phyloP scores from a whole-genome alignment of 2,888 invertebrate species.

The Eupsilia transversa region DNA sequence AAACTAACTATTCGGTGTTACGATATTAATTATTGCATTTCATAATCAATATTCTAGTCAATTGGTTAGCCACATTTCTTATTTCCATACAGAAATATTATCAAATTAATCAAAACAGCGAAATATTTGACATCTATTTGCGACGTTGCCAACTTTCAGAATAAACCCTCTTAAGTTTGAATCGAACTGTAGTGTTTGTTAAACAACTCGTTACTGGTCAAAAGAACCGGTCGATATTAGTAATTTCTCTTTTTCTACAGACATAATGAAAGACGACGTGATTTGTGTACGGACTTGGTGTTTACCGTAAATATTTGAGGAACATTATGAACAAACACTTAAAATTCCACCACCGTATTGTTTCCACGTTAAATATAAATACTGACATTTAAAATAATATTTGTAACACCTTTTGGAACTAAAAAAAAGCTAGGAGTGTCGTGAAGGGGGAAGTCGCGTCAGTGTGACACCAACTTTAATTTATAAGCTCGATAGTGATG shows the following conservation, averaged over 20 bases:
- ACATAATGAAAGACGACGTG: conserved; percentile 6
- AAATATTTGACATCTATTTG: too few species aligned
- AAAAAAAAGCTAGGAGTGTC: background rate
- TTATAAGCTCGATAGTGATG: background rate
- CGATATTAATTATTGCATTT: too few species aligned
- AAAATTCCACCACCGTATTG: conserved; percentile 8
- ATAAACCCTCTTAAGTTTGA: too few species aligned
- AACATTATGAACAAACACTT: conserved; percentile 27
- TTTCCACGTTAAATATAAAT: conserved; percentile 17
- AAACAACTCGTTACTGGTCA: conserved; percentile 8
- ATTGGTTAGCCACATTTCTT: too few species aligned
- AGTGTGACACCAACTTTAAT: background rate
- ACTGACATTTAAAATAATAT: background rate
- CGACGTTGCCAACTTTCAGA: too few species aligned
- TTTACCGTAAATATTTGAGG: conserved; percentile 28
- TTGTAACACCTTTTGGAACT: background rate
- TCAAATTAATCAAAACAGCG: too few species aligned
- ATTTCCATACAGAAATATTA: too few species aligned
- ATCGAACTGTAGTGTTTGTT: too few species aligned
- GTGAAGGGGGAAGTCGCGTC: background rate
- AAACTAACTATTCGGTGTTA: too few species aligned
- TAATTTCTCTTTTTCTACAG: background rate
- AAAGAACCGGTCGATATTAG: background rate
- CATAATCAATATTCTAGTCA: too few species aligned
- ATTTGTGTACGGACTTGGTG: conserved; percentile 5